Base-by-base conservation (phyloP, 2,888 invertebrate genomes). In the Melieria crassipennis region DNA sequence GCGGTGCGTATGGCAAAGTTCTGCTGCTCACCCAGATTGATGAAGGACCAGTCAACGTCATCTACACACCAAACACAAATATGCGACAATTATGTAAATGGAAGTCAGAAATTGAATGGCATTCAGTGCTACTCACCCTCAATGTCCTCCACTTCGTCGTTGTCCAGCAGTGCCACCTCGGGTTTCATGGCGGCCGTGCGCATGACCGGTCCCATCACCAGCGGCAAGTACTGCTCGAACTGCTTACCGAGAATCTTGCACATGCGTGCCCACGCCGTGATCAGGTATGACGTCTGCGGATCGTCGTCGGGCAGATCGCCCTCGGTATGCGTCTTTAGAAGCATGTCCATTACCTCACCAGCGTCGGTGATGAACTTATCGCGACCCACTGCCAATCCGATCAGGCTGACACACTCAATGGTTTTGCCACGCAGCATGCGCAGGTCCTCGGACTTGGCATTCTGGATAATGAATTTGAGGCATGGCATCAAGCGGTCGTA, bases 221-320 rank as follows among this genome's bases (percentile, higher is more conserved):
- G 87, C 0, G 96, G 96, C 74, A 97, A 88, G 85, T 96, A 97
- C 80, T 94, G 94, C 83, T 94, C 93, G 80, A 97, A 97, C 80
- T 93, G 92, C 83, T 89, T 92, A 43, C 92, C 92, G 86, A 98
- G 89, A 80, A 98, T 94, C 87, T 97, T 97, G 88, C 99, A 99
- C 87, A 99, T 98, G 77, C 99, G 91, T 0, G 99, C 97, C 99
- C 99, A 99, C 1, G 99, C 98, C 0, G 98, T 97, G 78, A 99
- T 99, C 86, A 99, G 92, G 88, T 98, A 99, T 10, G 97, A 96
- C 43, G 98, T 94, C 88, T 98, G 98, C 2, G 98, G 98, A 88
- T 99, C 98, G 83, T 99, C 98, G 74, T 97, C 97, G 0, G 96
- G 93, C 76, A 97, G 87, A 80, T 93, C 92, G 42, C 92, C 92